Evolutionary conservation across 2,113 vertebrate species (phyloP).

Genomic region (Seriola dumerili): DNA sequence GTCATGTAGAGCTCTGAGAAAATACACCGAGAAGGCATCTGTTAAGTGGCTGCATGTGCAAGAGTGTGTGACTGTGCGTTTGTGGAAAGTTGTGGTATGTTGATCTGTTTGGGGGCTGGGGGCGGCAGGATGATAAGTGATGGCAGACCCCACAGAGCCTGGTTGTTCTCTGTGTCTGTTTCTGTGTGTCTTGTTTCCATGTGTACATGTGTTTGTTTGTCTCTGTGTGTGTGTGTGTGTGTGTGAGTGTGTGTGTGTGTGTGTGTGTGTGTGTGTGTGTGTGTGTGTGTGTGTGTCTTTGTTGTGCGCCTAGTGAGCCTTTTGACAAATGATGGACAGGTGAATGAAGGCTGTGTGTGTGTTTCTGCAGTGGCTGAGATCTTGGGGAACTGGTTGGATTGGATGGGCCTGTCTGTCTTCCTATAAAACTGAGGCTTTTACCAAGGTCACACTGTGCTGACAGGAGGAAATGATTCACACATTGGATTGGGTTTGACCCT

Average conservation of each 20-base stretch:
- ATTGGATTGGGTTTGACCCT: constrained; percentile 33
- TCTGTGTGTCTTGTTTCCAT: constrained; percentile 53
- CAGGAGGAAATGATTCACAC: constrained; percentile 30
- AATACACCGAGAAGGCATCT: neutral
- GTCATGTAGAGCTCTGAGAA: neutral
- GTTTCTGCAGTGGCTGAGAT: constrained; percentile 29
- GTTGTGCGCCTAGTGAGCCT: neutral
- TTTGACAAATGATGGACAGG: constrained; percentile 51
- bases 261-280: neutral
- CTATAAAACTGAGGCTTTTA: constrained; percentile 1
- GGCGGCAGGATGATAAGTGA: constrained; percentile 18
- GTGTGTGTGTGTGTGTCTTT: constrained; percentile 4
- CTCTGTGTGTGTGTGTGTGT: neutral
- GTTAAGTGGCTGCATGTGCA: constrained; percentile 4
- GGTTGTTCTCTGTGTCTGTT: constrained; percentile 34
- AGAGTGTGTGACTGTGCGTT: constrained; percentile 18
- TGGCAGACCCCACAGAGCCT: constrained; percentile 15
- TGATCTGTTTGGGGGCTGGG: constrained; percentile 41
- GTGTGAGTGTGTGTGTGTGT: neutral
- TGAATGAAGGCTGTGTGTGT: constrained; percentile 40
- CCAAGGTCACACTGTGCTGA: constrained; percentile 17
- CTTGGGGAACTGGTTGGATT: constrained; percentile 53
- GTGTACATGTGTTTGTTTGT: constrained; percentile 37
- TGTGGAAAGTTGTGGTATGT: constrained; percentile 48
- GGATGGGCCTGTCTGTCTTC: constrained; percentile 32